Conservation (phyloP, 2,797 vertebrate species). For the Falco peregrinus region DNA sequence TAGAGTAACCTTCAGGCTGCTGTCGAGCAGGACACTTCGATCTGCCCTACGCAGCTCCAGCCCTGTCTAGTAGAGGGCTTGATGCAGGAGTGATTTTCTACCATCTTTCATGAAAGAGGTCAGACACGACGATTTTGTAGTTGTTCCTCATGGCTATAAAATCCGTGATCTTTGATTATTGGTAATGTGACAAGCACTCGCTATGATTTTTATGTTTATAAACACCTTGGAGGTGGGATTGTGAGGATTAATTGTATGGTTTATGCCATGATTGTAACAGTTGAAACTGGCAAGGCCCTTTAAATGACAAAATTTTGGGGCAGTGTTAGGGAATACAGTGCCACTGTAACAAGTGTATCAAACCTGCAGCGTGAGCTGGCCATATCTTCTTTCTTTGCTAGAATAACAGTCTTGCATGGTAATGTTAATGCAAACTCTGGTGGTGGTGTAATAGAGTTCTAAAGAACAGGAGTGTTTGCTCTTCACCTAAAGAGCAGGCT, state of each 20-base stretch:
- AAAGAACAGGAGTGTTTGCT: background rate
- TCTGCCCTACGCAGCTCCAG: background rate
- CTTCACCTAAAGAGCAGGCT: background rate
- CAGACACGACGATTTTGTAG: rapidly evolving
- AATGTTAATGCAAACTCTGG: background rate
- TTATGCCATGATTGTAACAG: background rate
- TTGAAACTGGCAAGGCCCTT: background rate
- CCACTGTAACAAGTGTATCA: background rate
- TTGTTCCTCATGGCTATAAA: background rate
- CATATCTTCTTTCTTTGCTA: background rate
- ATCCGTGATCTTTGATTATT: background rate
- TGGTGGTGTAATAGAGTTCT: background rate
- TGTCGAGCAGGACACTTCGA: rapidly evolving
- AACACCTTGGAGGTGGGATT: background rate
- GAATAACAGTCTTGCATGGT: background rate
- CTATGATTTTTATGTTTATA: background rate
- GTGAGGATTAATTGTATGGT: background rate
- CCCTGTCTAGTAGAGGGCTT: background rate
- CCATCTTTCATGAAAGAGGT: background rate
- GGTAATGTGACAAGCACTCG: background rate
- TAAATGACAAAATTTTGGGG: background rate
- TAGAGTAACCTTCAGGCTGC: background rate
- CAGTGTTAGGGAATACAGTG: background rate
- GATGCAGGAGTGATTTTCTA: rapidly evolving
- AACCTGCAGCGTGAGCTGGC: background rate